Evolutionary conservation across 2,113 vertebrate genomes (phyloP), one percentile per base, ranked within the genome.

Genomic region (Shinisaurus crocodilurus): DNA sequence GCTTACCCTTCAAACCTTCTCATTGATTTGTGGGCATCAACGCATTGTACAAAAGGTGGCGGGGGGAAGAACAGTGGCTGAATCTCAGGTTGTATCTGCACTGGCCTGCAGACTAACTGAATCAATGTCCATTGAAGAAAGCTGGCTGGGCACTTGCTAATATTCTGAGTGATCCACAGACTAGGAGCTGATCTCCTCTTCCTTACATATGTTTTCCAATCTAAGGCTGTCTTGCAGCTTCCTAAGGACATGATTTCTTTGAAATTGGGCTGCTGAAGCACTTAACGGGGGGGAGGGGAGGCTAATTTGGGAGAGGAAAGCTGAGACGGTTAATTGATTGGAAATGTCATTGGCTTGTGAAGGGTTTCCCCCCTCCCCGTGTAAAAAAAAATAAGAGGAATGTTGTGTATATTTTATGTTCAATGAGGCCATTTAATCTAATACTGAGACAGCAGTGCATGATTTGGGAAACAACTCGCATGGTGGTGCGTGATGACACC

Each of bases 401-500:
- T 96, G 82, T 32, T 86, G n/a, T 94, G 92, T 91, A 48, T 92
- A 89, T 82, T 90, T 93, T 90, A 50, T 90, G 81, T 87, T 92
- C 89, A 92, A 95, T 88, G 88, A 94, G 87, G 83, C 32, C 90
- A 93, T 95, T 95, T 92, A 93, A 94, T 95, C 94, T 93, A 94
- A 92, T 92, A 90, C 54, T 63, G 83, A 90, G 83, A 72, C 81
- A 88, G 34, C 57, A 86, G 91, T 43, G 87, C 86, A 76, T 93
- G 89, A 90, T 91, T 54, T 89, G 90, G 91, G 79, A 60, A 76
- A 63, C 65, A n/a, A 92, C 29, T 69, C 15, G 3, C 88, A n/a
- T 89, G 81, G 37, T 34, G 85, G 40, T 37, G 90, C 92, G 87
- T 77, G 82, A 70, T 32, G 65, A 18, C 63, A 87, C 45, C 60